A percentile compares a stretch with the other conserved stretches of the same genome.
Conservation (phyloP, 2,113 vertebrate genomes). For the Elephantulus edwardii region DNA sequence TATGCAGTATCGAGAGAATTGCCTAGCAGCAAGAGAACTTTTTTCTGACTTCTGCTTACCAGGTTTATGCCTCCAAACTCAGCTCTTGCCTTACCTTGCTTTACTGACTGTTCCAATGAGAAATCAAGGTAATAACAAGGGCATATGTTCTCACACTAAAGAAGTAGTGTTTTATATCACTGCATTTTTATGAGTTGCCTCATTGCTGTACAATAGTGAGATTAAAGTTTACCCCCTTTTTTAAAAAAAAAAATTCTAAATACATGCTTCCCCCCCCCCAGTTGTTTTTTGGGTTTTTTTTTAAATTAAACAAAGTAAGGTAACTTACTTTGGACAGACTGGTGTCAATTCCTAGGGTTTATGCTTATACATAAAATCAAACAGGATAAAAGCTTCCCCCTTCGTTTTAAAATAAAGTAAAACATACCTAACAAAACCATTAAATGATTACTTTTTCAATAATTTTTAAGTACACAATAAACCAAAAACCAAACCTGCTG, state of each 20-base stretch:
- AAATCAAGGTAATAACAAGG: conserved; percentile 90
- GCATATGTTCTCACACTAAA: not conserved
- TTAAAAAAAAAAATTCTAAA: too few relatives aligned
- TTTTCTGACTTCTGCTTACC: conserved; percentile 94
- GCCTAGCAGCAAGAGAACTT: conserved; percentile 89
- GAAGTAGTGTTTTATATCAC: not conserved
- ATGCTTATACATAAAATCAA: not conserved
- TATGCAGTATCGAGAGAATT: conserved; percentile 92
- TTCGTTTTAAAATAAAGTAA: too few relatives aligned
- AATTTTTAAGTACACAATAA: too few relatives aligned
- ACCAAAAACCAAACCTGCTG: too few relatives aligned
- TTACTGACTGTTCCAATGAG: conserved; percentile 93
- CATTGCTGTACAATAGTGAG: not conserved
- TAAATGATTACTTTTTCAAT: too few relatives aligned
- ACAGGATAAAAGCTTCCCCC: not conserved
- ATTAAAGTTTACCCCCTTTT: not conserved
- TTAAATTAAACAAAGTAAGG: not conserved
- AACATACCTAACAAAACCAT: too few relatives aligned
- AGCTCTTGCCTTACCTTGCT: conserved; percentile 93
- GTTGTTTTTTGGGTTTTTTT: not conserved
- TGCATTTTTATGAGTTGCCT: not conserved
- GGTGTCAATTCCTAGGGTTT: not conserved
- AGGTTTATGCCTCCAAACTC: conserved; percentile 90
- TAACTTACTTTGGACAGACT: conserved; percentile 13
- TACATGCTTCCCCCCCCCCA: conserved; percentile 26